Evolutionary conservation across 2,797 vertebrate genomes (phyloP).

Genomic region (Lacerta viridis): DNA sequence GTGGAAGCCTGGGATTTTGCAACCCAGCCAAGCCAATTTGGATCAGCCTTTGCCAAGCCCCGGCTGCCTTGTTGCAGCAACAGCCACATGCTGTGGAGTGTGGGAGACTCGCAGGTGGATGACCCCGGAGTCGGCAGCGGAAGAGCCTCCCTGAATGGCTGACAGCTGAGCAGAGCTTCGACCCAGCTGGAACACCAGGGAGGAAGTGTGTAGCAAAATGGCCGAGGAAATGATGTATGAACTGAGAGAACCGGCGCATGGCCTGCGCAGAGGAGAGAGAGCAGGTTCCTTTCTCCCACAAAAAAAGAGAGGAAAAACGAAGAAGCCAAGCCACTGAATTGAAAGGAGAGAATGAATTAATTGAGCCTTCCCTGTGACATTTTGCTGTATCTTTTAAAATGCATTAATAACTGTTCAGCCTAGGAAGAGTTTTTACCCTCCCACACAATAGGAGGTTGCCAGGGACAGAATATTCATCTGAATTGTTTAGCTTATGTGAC

Average conservation of each 20-base stretch:
- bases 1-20: fast-evolving
- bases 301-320: background rate
- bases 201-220: constrained; percentile 45
- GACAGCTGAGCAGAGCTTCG: constrained; percentile 76
- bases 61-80: constrained; percentile 44
- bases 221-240: constrained; percentile 55
- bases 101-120: constrained; percentile 84
- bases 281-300: constrained; percentile 62
- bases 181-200: constrained; percentile 61
- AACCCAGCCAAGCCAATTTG: constrained; percentile 18
- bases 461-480: constrained; percentile 66
- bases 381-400: constrained; percentile 61
- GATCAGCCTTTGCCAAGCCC: constrained; percentile 33
- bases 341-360: constrained; percentile 66
- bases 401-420: constrained; percentile 64
- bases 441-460: constrained; percentile 35
- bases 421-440: constrained; percentile 61
- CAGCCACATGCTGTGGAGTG: constrained; percentile 72
- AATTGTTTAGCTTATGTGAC: constrained; percentile 72
- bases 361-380: constrained; percentile 68
- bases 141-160: constrained; percentile 65
- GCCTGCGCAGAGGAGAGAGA: constrained; percentile 11
- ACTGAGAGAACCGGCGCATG: constrained; percentile 21
- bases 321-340: constrained; percentile 41
- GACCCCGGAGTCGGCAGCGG: constrained; percentile 61